A percentile compares a stretch with the other conserved stretches of the same genome.
These are phyloP conservation scores for Cheilosia impressa DNA, from an alignment of 2,888 invertebrate species.

Conservation along the genomic window DNA sequence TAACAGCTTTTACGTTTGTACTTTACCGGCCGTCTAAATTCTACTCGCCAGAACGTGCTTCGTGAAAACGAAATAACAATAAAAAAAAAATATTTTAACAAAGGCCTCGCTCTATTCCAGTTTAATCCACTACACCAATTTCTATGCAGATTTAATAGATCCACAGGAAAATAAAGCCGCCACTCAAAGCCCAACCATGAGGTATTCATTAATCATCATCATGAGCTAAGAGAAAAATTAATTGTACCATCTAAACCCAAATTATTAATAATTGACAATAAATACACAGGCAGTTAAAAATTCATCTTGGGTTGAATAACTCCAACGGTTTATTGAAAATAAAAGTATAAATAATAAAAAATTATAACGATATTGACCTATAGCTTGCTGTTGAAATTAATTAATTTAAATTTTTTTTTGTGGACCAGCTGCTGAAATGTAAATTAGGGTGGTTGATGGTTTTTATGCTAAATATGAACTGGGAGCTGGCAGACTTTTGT, in stretches of 20 bases:
- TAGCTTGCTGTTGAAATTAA: not conserved
- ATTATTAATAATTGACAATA: not conserved
- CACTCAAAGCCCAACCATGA: not conserved
- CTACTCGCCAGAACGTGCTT: too few species aligned
- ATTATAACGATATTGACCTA: not conserved
- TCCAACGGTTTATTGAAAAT: not conserved
- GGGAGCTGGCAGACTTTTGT: too few species aligned
- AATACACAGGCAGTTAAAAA: not conserved
- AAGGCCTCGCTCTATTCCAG: not conserved
- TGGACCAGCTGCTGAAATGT: too few species aligned
- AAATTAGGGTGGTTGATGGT: too few species aligned
- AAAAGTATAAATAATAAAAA: not conserved
- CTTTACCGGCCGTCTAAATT: too few species aligned
- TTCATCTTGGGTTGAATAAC: not conserved
- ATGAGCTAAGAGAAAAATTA: not conserved
- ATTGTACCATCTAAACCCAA: not conserved
- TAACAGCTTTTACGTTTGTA: too few species aligned
- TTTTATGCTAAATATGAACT: too few species aligned
- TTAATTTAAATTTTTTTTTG: too few species aligned
- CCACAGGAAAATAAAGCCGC: not conserved
- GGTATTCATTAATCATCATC: not conserved
- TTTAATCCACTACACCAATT: conserved; percentile 5
- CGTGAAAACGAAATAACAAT: too few species aligned
- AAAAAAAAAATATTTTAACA: not conserved
- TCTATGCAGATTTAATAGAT: conserved; percentile 18